Base-by-base conservation (phyloP, 2,113 vertebrate genomes). In the Saimiri boliviensis region DNA sequence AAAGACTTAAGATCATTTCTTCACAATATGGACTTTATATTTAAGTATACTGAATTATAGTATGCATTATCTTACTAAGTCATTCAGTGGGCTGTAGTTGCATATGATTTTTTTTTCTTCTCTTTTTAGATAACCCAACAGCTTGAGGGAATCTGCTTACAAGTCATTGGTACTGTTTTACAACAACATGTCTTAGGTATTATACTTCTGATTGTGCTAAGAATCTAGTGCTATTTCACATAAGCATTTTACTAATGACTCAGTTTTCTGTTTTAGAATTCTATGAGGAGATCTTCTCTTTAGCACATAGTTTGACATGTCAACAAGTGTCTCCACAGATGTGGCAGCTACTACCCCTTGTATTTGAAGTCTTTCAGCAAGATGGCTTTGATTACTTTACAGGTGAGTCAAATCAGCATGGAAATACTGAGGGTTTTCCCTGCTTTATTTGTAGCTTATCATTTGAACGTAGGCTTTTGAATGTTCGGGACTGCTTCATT, bases 331-430 rank as follows among this genome's bases (percentile, higher is more conserved):
- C 99, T 58, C 99, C 99, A 95, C 99, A 99, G 97, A 99, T 99
- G 99, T 99, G 99, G 99, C 99, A 99, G 96, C 99, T 99, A 74
- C 98, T 99, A 95, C 99, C 99, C 63, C 99, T 99, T 86, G 99
- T 99, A 80, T 99, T 99, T 97, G 99, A 99, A 98, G 99, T 99
- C 98, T 99, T 99, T 98, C 99, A 99, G 98, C 99, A 99, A 97
- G 99, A 99, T 98, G 99, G 99, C 85, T 99, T 99, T 99, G 99
- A 99, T 98, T 99, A 99, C 98, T 99, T 99, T 98, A 99, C 99
- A 98, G 99, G 99, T 99, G 96, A 96, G 98, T 96, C 10, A 86
- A 87, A 74, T 30, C 32, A 93, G 0, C 30, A 45, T 73, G 47
- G 17, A 96, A 89, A 77, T 92, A 82, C 16, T 88, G 9, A 74